Percentiles rank a stretch among this genome's conserved stretches.
These are phyloP conservation scores for Phenganax stokvisi DNA, from an alignment of 92 coral and sea anemone genomes.

Conservation along the genomic window DNA sequence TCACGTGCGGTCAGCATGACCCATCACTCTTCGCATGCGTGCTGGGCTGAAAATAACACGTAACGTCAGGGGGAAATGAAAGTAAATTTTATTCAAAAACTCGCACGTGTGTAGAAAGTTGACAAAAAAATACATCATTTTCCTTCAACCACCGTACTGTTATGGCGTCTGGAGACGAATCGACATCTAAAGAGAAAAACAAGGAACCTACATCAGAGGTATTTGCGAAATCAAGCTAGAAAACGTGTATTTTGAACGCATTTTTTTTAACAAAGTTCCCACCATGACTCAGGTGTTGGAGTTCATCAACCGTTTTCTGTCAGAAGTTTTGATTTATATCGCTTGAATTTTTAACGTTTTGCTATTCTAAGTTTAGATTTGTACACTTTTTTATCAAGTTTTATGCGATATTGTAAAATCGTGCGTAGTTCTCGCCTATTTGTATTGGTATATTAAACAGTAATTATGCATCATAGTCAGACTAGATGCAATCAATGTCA, in stretches of 20 bases:
- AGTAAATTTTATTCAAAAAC: not conserved
- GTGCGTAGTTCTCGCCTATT: not conserved
- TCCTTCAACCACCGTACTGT: not conserved
- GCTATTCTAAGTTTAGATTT: not conserved
- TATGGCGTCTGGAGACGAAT: conserved; percentile 99
- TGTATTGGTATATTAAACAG: not conserved
- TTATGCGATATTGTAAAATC: not conserved
- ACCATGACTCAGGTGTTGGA: not conserved
- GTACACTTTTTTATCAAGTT: not conserved
- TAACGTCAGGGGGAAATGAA: conserved; percentile 11
- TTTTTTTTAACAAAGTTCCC: conserved; percentile 5
- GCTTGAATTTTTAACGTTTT: not conserved
- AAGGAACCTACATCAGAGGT: conserved; percentile 80
- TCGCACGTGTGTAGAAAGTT: conserved; percentile 13
- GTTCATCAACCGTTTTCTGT: not conserved
- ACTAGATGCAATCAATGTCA: not conserved
- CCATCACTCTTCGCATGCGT: not conserved
- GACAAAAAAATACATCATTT: not conserved
- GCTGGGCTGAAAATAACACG: conserved; percentile 17
- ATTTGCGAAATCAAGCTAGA: conserved; percentile 10
- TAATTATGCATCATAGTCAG: not conserved
- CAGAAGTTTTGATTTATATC: not conserved
- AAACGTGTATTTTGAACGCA: not conserved
- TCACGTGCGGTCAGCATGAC: conserved; percentile 15
- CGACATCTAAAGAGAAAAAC: conserved; percentile 78